Evolutionary conservation across 2,888 invertebrate genomes (phyloP), one percentile per base, ranked within the genome.

Genomic region (Stenchaetothrips biformis): DNA sequence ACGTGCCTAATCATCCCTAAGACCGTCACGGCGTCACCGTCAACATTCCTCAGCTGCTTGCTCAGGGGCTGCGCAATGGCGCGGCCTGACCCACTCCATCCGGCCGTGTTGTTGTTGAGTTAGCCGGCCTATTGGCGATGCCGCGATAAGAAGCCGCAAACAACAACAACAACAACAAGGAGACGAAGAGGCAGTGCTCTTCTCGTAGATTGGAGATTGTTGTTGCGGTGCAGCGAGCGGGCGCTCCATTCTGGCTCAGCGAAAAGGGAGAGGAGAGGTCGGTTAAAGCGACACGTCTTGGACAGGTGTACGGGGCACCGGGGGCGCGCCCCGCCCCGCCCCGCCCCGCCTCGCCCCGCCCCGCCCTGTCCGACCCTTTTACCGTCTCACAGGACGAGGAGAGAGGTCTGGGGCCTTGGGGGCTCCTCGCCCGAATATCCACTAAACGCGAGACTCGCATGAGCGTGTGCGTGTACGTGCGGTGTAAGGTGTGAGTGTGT

Each of bases 171-270:
- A 25, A 25, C 67, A 25, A 25, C 67, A 37, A 37, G 37, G 37
- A 37, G 37, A 11, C 7, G 67, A 21, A 74, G 18, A 11, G 67
- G 25, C n/a, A 25, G 67, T 25, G 67, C 67, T 74, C 67, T 74
- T 74, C 67, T 74, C 67, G 67, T 74, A 74, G 67, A 74, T 74
- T 74, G 67, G 67, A 74, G 67, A 74, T 74, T 74, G 67, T 21
- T 21, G 53, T 53, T 25, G 67, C 25, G 25, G 67, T 74, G 67
- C 7, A 7, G 9, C 25, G 21, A 7, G 53, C 13, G 6, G 13
- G 53, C 53, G 53, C 53, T 11, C 53, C 53, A 13, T 13, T 18
- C 53, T 13, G 53, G 53, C 53, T 18, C 37, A 37, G 37, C 37
- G 37, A 37, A 4, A 37, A 37, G 37, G 11, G 16, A 53, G 16